Evolutionary conservation across 2,888 invertebrate genomes (phyloP).

Genomic region (Sepioteuthis lessoniana): DNA sequence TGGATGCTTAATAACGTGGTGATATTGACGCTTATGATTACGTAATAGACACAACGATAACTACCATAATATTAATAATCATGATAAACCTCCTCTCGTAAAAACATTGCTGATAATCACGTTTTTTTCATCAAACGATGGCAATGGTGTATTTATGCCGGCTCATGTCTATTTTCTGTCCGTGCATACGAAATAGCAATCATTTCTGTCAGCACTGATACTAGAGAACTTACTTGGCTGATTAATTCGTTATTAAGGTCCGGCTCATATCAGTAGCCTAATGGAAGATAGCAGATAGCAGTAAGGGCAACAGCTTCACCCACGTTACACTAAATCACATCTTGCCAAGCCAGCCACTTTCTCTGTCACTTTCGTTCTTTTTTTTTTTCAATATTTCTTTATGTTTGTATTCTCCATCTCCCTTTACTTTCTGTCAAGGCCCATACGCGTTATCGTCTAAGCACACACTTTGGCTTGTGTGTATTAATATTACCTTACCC

Average conservation of each 20-base stretch:
- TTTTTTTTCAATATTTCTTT: too few relatives aligned
- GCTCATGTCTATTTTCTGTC: not conserved
- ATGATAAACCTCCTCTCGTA: not conserved
- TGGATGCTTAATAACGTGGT: too few relatives aligned
- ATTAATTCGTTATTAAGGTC: constrained; percentile 33
- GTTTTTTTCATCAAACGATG: not conserved
- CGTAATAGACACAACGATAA: too few relatives aligned
- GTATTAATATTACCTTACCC: not conserved
- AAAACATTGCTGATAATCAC: not conserved
- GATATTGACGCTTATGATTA: too few relatives aligned
- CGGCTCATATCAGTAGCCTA: not conserved
- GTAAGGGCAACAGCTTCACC: not conserved
- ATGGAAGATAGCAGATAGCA: constrained; percentile 14
- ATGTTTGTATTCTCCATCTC: not conserved
- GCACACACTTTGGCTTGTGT: not conserved
- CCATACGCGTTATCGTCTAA: not conserved
- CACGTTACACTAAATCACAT: not conserved
- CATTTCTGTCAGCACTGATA: not conserved
- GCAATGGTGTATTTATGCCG: not conserved
- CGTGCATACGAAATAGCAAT: not conserved
- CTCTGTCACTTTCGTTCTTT: too few relatives aligned
- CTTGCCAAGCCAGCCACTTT: not conserved
- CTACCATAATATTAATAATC: too few relatives aligned
- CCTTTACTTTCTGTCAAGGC: not conserved
- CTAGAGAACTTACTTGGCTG: not conserved